phyloP scores from a whole-genome alignment of 2,113 vertebrate genomes.

The Nerophis ophidion region DNA sequence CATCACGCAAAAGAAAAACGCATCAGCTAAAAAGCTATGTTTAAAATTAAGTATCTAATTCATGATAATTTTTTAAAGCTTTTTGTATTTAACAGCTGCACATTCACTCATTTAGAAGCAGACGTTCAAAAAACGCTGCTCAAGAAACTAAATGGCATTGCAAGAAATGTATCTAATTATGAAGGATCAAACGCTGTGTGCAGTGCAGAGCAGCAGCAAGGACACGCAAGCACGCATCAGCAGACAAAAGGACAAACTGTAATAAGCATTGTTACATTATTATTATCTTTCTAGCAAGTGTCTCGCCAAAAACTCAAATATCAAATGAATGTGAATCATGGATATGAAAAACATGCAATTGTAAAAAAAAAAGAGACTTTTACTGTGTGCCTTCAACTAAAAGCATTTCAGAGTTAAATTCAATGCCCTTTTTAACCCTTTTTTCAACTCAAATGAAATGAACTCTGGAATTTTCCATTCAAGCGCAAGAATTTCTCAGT shows the following conservation, averaged over 20 bases:
- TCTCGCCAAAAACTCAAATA: not conserved
- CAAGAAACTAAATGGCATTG: constrained; percentile 61
- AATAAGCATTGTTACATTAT: constrained; percentile 21
- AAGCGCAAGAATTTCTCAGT: not conserved
- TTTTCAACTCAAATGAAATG: not conserved
- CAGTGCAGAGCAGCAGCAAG: constrained; percentile 29
- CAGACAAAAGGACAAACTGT: constrained; percentile 28
- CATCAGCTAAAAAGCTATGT: constrained; percentile 26
- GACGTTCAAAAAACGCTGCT: constrained; percentile 43
- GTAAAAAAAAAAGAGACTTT: not conserved
- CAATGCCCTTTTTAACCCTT: not conserved
- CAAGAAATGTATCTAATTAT: constrained; percentile 64
- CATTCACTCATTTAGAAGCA: constrained; percentile 27
- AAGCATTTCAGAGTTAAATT: constrained; percentile 1
- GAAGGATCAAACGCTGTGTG: constrained; percentile 46
- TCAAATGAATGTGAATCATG: not conserved
- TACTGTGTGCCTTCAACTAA: constrained; percentile 15
- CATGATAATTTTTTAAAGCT: constrained; percentile 16
- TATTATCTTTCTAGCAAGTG: constrained; percentile 10
- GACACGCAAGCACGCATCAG: constrained; percentile 39
- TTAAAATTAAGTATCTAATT: constrained; percentile 29
- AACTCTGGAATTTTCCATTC: not conserved
- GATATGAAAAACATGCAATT: constrained; percentile 17
- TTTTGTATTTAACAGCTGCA: constrained; percentile 26
- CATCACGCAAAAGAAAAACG: constrained; percentile 6